These are phyloP conservation scores for Eidolon helvum DNA, from an alignment of 2,113 vertebrate species.

Conservation along the genomic window DNA sequence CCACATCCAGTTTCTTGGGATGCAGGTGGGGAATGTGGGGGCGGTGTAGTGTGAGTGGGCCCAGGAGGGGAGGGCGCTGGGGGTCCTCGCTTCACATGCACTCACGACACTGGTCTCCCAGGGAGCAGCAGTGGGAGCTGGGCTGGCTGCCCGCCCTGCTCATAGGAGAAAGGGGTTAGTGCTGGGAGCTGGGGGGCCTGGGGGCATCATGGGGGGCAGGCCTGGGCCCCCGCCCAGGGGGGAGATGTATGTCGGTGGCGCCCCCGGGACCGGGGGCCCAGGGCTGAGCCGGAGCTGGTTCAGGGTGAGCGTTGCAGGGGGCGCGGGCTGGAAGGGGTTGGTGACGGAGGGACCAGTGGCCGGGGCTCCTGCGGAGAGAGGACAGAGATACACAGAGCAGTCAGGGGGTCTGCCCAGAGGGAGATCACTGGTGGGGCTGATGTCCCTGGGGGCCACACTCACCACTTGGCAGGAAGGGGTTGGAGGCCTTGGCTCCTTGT, in stretches of 20 bases:
- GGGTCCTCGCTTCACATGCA: constrained; percentile 69
- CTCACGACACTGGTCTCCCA: constrained; percentile 69
- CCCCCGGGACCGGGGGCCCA: constrained; percentile 84
- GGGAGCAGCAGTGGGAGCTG: not conserved
- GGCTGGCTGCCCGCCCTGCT: constrained; percentile 36
- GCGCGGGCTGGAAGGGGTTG: constrained; percentile 82
- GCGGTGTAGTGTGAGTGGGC: constrained; percentile 73
- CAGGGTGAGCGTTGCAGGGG: constrained; percentile 86
- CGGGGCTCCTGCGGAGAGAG: constrained; percentile 24
- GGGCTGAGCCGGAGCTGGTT: constrained; percentile 92
- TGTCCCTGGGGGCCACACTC: constrained; percentile 76
- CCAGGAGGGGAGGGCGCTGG: not conserved
- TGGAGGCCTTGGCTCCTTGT: constrained; percentile 83
- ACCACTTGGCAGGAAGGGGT: constrained; percentile 91
- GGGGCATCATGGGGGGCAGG: constrained; percentile 88
- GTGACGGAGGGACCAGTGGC: constrained; percentile 70
- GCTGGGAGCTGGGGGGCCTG: constrained; percentile 80
- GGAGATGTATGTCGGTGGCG: constrained; percentile 74
- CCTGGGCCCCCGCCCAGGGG: constrained; percentile 80
- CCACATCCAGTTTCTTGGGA: constrained; percentile 38
- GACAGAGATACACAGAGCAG: constrained; percentile 69
- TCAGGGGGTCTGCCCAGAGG: constrained; percentile 34
- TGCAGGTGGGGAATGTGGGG: not conserved
- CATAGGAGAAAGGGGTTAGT: constrained; percentile 90
- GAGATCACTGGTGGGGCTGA: constrained; percentile 72